These are phyloP conservation scores for Prochilodus magdalenae DNA, from an alignment of 2,113 vertebrate species.

Conservation along the genomic window DNA sequence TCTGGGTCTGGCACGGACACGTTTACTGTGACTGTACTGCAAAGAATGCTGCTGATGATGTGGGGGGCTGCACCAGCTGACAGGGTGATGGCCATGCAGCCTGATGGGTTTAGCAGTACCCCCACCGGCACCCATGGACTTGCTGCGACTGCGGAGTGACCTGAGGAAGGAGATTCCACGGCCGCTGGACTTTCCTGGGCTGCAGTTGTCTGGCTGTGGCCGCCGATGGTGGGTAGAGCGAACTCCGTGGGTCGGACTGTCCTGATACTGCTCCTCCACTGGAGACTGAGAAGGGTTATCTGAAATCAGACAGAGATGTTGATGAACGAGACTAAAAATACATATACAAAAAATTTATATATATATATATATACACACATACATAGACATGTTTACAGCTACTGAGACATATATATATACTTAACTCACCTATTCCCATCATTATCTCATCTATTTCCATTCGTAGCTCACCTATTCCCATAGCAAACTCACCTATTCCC, in stretches of 20 bases:
- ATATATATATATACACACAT: too few species aligned
- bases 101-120: conserved; percentile 54
- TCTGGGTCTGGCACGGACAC: conserved; percentile 69
- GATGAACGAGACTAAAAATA: too few species aligned
- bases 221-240: conserved; percentile 47
- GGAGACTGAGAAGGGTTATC: conserved; percentile 39
- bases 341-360: too few species aligned
- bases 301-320: not conserved
- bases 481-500: too few species aligned
- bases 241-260: not conserved
- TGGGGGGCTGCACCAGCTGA: conserved; percentile 55
- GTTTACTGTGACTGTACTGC: conserved; percentile 73
- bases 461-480: too few species aligned
- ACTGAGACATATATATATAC: too few species aligned
- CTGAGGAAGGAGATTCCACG: conserved; percentile 32
- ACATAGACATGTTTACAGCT: too few species aligned
- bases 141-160: conserved; percentile 62
- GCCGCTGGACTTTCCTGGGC: conserved; percentile 27
- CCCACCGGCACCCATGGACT: conserved; percentile 69
- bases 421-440: too few species aligned
- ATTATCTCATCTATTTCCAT: too few species aligned
- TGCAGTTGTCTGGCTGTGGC: conserved; percentile 46
- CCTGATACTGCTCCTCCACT: conserved; percentile 36
- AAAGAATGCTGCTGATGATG: conserved; percentile 72
- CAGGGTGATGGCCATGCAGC: conserved; percentile 55